Base-by-base conservation (phyloP, 2,113 vertebrate genomes). In the Ctenodactylus gundi region DNA sequence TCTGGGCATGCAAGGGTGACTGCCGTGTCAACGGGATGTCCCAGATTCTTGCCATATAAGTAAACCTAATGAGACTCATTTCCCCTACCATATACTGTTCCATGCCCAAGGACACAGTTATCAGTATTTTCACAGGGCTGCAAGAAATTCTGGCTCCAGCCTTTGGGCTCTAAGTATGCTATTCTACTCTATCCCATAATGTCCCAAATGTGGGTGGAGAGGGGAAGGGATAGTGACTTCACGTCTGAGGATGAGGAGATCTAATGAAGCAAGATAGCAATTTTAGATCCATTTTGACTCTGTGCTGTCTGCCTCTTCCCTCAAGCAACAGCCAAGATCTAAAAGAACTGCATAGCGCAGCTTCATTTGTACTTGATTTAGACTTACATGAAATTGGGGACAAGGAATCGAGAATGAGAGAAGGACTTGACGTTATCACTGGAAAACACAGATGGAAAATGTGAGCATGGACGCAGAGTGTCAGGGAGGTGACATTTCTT, bases 371-470 rank as follows among this genome's bases (percentile, higher is more conserved):
- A 5, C 60, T 82, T 58, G 41, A 72, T 81, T 95, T 75, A 1
- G n/a, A 67, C 75, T 93, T 84, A 60, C 80, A 49, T 55, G 12
- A 87, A 90, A 34, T 67, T 41, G 87, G 51, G 57, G n/a, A 77
- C 55, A 85, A 93, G 90, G 46, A 93, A 44, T 72, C 49, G 81
- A 84, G 72, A 53, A 36, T n/a, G 29, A 84, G 67, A 3, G 55
- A 88, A 88, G 31, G 85, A 9, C 21, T 88, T 51, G 73, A 81
- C 90, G 93, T 87, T 55, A 70, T 84, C 83, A 78, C 76, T 41
- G 14, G 49, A 53, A 83, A 88, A 90, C n/a, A 55, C 14, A 82
- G 9, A 67, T 81, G 34, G 39, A 77, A 82, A 87, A 67, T 60
- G n/a, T 31, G 57, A 67, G 6, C 83, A 49, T 51, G 89, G 72